These are phyloP conservation scores for Gallinago stenura DNA, from an alignment of 2,797 vertebrate species.

Conservation along the genomic window DNA sequence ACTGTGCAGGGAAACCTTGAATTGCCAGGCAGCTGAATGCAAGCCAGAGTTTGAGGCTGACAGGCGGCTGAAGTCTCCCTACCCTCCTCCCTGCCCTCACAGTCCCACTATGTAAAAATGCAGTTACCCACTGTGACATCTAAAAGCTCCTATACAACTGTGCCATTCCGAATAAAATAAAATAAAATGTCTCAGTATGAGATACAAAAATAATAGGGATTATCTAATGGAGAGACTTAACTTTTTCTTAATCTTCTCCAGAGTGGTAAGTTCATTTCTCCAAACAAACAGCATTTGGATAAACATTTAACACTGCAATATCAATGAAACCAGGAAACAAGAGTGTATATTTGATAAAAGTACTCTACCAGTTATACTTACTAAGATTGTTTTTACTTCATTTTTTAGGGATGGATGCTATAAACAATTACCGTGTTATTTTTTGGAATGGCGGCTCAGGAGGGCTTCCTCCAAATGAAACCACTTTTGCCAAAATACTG, in stretches of 20 bases:
- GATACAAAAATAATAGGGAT: background rate
- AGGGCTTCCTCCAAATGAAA: conserved; percentile 88
- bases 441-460: conserved; percentile 83
- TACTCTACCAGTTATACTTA: background rate
- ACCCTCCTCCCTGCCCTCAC: background rate
- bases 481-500: conserved; percentile 90
- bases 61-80: background rate
- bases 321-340: background rate
- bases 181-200: background rate
- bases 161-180: background rate
- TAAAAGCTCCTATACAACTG: background rate
- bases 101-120: background rate
- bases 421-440: conserved; percentile 53
- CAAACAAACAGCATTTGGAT: background rate
- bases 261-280: background rate
- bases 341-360: background rate
- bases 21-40: background rate
- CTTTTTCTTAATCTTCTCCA: background rate
- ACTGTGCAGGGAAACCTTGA: background rate
- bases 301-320: background rate
- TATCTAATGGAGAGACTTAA: background rate
- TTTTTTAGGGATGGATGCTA: conserved; percentile 76
- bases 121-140: background rate
- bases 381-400: background rate
- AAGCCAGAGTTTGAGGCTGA: background rate